These are phyloP conservation scores for Halisarca cf. caerulea DNA, from an alignment of 37 sponge, comb jelly and placozoan species.

Conservation along the genomic window DNA sequence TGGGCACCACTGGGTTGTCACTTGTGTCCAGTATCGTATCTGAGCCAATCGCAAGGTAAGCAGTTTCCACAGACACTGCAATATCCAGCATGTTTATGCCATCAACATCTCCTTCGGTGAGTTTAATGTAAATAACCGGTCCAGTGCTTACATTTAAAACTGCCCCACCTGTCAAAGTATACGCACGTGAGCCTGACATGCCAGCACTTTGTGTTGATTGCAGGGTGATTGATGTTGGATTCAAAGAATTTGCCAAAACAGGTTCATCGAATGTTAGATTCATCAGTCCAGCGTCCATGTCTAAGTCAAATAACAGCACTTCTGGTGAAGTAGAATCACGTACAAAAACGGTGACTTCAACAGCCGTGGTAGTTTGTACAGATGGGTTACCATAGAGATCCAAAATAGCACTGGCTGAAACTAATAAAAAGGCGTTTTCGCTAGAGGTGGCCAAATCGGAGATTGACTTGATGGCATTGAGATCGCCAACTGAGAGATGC, in stretches of 20 bases:
- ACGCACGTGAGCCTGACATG: background rate
- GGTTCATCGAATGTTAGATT: constrained; percentile 76
- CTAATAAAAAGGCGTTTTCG: constrained; percentile 55
- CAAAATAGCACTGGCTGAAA: constrained; percentile 52
- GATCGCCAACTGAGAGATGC: constrained; percentile 56
- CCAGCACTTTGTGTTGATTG: background rate
- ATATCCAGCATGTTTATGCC: constrained; percentile 57
- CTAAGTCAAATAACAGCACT: constrained; percentile 56
- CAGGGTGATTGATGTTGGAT: constrained; percentile 35
- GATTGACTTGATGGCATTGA: constrained; percentile 68
- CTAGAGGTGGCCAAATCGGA: constrained; percentile 53
- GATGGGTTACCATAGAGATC: constrained; percentile 65
- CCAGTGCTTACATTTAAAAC: constrained; percentile 41
- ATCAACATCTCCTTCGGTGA: constrained; percentile 73
- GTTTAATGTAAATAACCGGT: constrained; percentile 38
- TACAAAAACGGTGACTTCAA: constrained; percentile 35
- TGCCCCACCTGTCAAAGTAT: background rate
- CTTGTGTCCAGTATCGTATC: constrained; percentile 63
- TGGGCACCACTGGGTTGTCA: constrained; percentile 25
- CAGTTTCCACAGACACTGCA: constrained; percentile 22
- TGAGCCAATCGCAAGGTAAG: constrained; percentile 57
- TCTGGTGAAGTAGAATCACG: constrained; percentile 59
- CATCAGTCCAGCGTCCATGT: constrained; percentile 64
- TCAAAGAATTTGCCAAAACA: constrained; percentile 51
- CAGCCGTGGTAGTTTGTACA: constrained; percentile 15